These are phyloP conservation scores for Brenthis hecate DNA, from an alignment of 2,888 invertebrate species.

Conservation along the genomic window DNA sequence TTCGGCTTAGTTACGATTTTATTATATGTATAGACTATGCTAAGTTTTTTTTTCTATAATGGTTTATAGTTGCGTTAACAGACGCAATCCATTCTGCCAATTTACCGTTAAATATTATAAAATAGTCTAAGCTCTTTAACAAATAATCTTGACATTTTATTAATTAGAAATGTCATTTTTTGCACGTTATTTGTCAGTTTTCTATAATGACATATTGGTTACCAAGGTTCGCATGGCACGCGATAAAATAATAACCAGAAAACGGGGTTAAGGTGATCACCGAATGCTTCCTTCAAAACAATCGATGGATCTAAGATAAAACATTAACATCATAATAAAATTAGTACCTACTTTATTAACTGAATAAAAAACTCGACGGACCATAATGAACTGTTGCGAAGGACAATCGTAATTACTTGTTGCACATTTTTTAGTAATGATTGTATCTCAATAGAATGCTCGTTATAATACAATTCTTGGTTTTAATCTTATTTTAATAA, in stretches of 20 bases:
- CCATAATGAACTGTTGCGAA: slow-evolving; percentile 34
- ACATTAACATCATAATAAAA: slow-evolving; percentile 24
- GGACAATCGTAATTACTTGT: slow-evolving; percentile 36
- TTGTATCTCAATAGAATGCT: slow-evolving; percentile 30
- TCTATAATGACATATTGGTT: slow-evolving; percentile 38
- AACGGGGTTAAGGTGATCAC: slow-evolving; percentile 68
- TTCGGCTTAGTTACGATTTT: too few species aligned
- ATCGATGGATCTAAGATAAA: slow-evolving; percentile 34
- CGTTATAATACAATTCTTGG: slow-evolving; percentile 5
- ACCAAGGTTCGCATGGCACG: slow-evolving; percentile 60
- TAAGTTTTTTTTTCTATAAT: too few species aligned
- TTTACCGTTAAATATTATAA: too few species aligned
- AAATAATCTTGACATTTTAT: not conserved
- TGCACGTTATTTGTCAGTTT: slow-evolving; percentile 25
- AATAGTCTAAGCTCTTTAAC: not conserved
- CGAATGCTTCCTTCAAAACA: slow-evolving; percentile 55
- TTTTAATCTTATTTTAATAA: not conserved
- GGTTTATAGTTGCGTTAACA: too few species aligned
- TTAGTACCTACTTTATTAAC: slow-evolving; percentile 28
- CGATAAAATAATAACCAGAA: slow-evolving; percentile 51
- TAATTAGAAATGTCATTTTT: not conserved
- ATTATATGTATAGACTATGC: too few species aligned
- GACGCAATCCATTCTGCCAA: too few species aligned
- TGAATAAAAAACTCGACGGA: slow-evolving; percentile 35
- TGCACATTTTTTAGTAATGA: slow-evolving; percentile 37